These are phyloP conservation scores for Alaudala cheleensis DNA, from an alignment of 2,113 vertebrate genomes.

Conservation along the genomic window DNA sequence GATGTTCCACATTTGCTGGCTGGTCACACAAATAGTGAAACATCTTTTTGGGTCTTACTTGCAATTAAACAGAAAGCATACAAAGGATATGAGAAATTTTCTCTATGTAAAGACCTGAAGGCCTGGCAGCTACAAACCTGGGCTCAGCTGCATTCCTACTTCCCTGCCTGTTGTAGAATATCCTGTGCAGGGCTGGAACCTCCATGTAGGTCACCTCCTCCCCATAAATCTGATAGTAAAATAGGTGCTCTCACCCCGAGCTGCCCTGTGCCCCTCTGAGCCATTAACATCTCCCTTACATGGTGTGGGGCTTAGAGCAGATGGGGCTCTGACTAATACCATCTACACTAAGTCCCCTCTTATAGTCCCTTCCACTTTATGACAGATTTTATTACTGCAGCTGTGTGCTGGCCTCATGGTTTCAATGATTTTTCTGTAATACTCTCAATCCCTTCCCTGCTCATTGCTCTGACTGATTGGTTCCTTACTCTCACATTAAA, in stretches of 20 bases:
- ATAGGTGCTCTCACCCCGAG: neutral
- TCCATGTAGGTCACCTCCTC: neutral
- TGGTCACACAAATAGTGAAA: neutral
- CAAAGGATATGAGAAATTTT: neutral
- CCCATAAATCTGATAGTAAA: neutral
- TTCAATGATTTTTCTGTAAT: slow-evolving; percentile 61
- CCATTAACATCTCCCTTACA: neutral
- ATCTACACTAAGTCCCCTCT: neutral
- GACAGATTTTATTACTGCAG: slow-evolving; percentile 54
- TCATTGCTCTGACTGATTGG: slow-evolving; percentile 47
- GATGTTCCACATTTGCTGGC: neutral
- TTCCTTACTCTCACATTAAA: slow-evolving; percentile 52
- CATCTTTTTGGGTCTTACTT: neutral
- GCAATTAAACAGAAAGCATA: neutral
- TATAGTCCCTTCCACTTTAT: slow-evolving; percentile 1
- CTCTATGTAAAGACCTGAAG: neutral
- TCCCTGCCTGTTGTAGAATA: neutral
- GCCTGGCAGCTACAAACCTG: neutral
- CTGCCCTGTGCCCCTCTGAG: neutral
- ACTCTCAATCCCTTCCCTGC: slow-evolving; percentile 22
- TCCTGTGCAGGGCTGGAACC: neutral
- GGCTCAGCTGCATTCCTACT: neutral
- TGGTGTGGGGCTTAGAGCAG: neutral
- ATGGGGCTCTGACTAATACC: slow-evolving; percentile 28
- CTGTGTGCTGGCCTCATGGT: slow-evolving; percentile 33